Evolutionary conservation across 2,113 vertebrate species (phyloP), one percentile per base, ranked within the genome.

Genomic region (Misgurnus mizolepis): DNA sequence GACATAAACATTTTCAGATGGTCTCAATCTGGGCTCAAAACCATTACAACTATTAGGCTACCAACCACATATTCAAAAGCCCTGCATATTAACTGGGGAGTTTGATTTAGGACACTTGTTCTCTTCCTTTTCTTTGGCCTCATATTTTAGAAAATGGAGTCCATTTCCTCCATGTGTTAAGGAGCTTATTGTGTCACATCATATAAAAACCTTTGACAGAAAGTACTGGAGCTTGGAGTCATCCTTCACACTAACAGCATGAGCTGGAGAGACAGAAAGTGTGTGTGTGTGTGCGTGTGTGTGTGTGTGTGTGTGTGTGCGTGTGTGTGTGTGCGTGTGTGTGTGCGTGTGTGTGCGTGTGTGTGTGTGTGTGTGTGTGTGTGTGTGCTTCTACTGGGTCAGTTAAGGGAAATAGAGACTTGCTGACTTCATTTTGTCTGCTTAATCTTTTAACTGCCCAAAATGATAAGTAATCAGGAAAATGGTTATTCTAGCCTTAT

Each of bases 381-480:
- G 62, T 55, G 64, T 18, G n/a, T 79, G 66, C 10, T 27, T 66
- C 22, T 34, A 58, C 74, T 66, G 61, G 75, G 47, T 53, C 47
- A 70, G 67, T 78, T 65, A 61, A 47, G 4, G 27, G 10, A 55
- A 78, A 45, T 22, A 71, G n/a, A 18, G 40, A 67, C 50, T 60
- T 61, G 43, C 47, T 67, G 67, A 65, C 45, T 78, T 80, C 45
- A 56, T 65, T 58, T 67, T 56, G 41, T 49, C 49, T 43, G 18
- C 58, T 8, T 71, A 68, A 70, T 85, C 81, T 87, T 87, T 88
- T 82, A 88, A 88, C 67, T 82, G 82, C 68, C 85, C 82, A 69
- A 88, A 89, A 89, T 87, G 88, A 88, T 83, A 75, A 86, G 88
- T 89, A 90, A 91, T 92, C 87, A 89, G 64, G 88, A 84, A 90